Conservation (phyloP, 2,888 invertebrate species). For the Celastrina argiolus region DNA sequence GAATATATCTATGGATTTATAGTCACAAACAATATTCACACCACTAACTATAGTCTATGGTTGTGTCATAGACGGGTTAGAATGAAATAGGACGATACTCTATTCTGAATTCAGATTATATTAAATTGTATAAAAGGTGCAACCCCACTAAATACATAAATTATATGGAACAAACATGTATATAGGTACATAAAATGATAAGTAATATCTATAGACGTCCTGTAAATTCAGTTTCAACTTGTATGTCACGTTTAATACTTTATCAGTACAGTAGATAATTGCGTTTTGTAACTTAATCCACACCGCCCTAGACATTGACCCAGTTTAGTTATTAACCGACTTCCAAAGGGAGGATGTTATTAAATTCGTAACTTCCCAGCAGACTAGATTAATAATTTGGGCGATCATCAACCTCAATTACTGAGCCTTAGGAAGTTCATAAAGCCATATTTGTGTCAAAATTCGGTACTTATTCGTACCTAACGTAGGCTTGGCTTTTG, state of each 20-base stretch:
- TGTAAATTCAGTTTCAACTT: neutral
- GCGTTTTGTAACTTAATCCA: neutral
- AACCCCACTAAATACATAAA: too few species aligned
- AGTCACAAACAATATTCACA: too few species aligned
- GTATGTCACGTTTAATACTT: neutral
- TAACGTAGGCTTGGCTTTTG: too few species aligned
- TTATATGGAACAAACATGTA: too few species aligned
- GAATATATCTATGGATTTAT: too few species aligned
- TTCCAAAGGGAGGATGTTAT: neutral
- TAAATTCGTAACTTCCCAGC: neutral
- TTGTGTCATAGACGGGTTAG: too few species aligned
- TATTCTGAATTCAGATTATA: too few species aligned
- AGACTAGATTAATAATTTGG: neutral
- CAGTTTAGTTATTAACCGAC: neutral
- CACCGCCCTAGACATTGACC: constrained; percentile 1
- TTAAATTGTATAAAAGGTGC: too few species aligned
- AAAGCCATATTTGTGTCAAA: neutral
- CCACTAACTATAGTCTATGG: too few species aligned
- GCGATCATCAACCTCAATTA: neutral
- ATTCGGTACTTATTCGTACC: neutral
- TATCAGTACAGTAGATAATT: neutral
- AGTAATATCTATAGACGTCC: too few species aligned
- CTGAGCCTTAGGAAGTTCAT: neutral
- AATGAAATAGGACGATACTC: too few species aligned
- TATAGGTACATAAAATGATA: too few species aligned